These are phyloP conservation scores for Nematostella vectensis DNA, from an alignment of 92 coral and sea anemone genomes.

Conservation along the genomic window DNA sequence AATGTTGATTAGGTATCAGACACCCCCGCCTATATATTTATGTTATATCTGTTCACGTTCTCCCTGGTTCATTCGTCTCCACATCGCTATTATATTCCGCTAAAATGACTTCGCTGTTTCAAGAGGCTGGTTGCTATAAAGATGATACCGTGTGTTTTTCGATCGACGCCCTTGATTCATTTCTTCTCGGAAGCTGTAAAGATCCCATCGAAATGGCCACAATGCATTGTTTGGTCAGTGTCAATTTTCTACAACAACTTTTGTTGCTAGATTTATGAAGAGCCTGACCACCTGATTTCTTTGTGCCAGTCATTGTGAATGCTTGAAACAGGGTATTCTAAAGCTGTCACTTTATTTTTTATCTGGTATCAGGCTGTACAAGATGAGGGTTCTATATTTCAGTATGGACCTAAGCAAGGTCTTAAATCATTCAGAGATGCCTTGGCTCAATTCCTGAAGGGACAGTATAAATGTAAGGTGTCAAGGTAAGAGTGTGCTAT, in stretches of 20 bases:
- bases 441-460: constrained; percentile 11
- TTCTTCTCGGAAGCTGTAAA: constrained; percentile 24
- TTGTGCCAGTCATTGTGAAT: too few relatives aligned
- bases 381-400: neutral
- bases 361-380: constrained; percentile 1
- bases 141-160: constrained; percentile 14
- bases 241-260: too few relatives aligned
- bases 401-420: constrained; percentile 27
- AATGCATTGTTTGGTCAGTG: constrained; percentile 30
- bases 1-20: too few relatives aligned
- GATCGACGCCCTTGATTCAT: constrained; percentile 17
- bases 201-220: constrained; percentile 31
- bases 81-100: neutral
- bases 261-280: too few relatives aligned
- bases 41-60: too few relatives aligned
- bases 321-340: too few relatives aligned
- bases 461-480: constrained; percentile 16
- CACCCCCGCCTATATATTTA: too few relatives aligned
- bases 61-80: too few relatives aligned
- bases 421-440: constrained; percentile 12
- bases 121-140: constrained; percentile 8
- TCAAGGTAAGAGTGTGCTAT: too few relatives aligned
- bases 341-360: too few relatives aligned
- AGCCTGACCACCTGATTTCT: too few relatives aligned
- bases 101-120: constrained; percentile 11